phyloP scores from a whole-genome alignment of 2,113 vertebrate genomes.

The Panthera uncia region DNA sequence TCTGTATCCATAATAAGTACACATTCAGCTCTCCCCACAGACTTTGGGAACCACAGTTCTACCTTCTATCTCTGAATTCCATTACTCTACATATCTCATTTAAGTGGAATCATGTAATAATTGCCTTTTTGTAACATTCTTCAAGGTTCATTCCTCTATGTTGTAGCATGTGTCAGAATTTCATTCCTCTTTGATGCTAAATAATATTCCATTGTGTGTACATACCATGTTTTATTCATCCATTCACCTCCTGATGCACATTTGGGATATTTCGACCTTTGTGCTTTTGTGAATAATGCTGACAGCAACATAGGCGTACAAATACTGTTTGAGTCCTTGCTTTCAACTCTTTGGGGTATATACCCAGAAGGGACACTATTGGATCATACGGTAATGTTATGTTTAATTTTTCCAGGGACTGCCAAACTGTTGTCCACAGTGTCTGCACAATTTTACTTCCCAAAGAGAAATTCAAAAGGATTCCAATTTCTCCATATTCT shows the following conservation, averaged over 20 bases:
- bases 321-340: background rate
- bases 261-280: background rate
- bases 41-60: background rate
- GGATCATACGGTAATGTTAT: background rate
- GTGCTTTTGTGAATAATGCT: background rate
- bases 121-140: background rate
- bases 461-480: background rate
- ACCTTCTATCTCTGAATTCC: background rate
- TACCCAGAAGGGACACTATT: background rate
- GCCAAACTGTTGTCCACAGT: background rate
- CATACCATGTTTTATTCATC: background rate
- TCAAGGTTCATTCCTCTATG: background rate
- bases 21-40: background rate
- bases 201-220: background rate
- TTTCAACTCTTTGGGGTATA: background rate
- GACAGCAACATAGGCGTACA: background rate
- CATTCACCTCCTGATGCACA: background rate
- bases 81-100: background rate
- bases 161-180: background rate
- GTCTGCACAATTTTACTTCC: background rate
- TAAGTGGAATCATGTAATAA: background rate
- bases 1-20: background rate
- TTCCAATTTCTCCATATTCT: background rate
- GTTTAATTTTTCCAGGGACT: background rate
- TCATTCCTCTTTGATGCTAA: background rate